Evolutionary conservation across 1,140 invertebrate species (phyloP).

Genomic region (Adoxophyes honmai): DNA sequence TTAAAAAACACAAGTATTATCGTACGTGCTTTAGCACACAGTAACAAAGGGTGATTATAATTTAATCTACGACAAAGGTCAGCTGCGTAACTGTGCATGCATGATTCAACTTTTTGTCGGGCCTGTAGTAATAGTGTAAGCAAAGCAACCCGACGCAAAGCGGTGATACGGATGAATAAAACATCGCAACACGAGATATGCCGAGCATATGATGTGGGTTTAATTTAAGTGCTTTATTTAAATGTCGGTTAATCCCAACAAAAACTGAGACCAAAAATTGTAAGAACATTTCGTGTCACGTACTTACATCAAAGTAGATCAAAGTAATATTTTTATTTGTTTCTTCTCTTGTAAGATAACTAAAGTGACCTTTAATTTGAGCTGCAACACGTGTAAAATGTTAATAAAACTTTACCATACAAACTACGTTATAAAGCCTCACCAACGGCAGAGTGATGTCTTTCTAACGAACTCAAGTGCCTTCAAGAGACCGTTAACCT

Average conservation of each 20-base stretch:
- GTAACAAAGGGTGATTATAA: constrained; percentile 9
- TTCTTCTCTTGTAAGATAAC: too few species aligned
- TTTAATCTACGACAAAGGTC: constrained; percentile 15
- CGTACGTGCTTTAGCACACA: neutral
- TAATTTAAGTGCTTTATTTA: neutral
- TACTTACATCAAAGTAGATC: too few species aligned
- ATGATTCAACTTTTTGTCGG: constrained; percentile 13
- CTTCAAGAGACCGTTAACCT: constrained; percentile 29
- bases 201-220: neutral
- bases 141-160: neutral
- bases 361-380: too few species aligned
- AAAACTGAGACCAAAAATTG: too few species aligned
- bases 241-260: too few species aligned
- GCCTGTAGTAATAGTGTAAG: constrained; percentile 6
- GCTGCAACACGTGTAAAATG: too few species aligned
- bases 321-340: too few species aligned
- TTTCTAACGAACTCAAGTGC: constrained; percentile 7
- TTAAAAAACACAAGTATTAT: neutral
- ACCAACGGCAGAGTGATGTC: neutral
- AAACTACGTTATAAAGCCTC: neutral
- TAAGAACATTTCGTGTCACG: too few species aligned
- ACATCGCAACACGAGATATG: constrained; percentile 1
- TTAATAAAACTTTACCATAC: too few species aligned
- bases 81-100: constrained; percentile 8
- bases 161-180: neutral